Evolutionary conservation across 2,113 vertebrate species (phyloP).

Genomic region (Nycticebus coucang): DNA sequence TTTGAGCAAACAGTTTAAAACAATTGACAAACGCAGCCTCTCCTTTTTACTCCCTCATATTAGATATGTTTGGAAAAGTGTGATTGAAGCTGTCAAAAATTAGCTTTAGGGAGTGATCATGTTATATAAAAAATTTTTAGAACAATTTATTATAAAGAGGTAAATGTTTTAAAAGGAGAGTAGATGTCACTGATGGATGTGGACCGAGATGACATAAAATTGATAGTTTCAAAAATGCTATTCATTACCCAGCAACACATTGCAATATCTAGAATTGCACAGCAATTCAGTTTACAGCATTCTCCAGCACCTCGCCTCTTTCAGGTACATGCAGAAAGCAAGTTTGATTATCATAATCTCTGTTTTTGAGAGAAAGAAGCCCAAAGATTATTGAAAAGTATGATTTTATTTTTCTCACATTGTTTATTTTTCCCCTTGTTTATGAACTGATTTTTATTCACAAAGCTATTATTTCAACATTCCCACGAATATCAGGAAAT

Average conservation of each 20-base stretch:
- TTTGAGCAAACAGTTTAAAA: constrained; percentile 7
- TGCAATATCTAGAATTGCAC: background rate
- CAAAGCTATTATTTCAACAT: constrained; percentile 5
- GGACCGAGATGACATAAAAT: background rate
- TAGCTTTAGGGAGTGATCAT: background rate
- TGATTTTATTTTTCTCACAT: background rate
- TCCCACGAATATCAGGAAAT: background rate
- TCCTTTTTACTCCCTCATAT: background rate
- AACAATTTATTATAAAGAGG: background rate
- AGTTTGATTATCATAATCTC: background rate
- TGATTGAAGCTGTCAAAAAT: background rate
- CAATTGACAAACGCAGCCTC: constrained; percentile 28
- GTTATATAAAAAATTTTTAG: constrained; percentile 27
- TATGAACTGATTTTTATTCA: background rate
- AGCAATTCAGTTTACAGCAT: background rate
- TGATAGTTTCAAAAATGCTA: background rate
- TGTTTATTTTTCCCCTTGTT: background rate
- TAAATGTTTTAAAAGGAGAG: background rate
- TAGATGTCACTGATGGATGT: background rate
- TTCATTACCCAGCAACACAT: background rate
- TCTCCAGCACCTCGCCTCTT: background rate
- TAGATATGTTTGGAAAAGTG: background rate
- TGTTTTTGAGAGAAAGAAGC: constrained; percentile 20
- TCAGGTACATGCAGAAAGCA: background rate
- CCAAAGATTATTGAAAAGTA: background rate